Conservation (phyloP, 2,797 vertebrate species). For the Knipowitschia caucasica region DNA sequence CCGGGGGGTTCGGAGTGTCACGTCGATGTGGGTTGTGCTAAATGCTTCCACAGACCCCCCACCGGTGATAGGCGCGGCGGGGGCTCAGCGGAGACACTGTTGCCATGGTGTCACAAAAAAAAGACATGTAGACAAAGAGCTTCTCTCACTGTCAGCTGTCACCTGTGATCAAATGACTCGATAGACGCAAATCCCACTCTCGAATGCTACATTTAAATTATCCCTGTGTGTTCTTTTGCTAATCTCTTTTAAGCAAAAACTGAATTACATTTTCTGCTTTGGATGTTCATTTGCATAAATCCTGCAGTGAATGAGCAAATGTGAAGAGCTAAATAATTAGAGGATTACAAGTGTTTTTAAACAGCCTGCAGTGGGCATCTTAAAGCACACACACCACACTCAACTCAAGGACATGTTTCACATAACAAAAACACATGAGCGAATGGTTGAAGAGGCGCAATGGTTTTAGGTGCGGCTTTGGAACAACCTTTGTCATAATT, state of each 20-base stretch:
- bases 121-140: conserved; percentile 18
- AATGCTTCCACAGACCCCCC: conserved; percentile 45
- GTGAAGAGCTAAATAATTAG: conserved; percentile 22
- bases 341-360: conserved; percentile 13
- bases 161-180: background rate
- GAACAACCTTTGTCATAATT: too few relatives aligned
- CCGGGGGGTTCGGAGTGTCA: conserved; percentile 50
- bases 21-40: conserved; percentile 52
- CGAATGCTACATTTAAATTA: conserved; percentile 2
- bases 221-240: background rate
- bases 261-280: conserved; percentile 11
- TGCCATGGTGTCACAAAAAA: conserved; percentile 41
- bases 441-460: too few relatives aligned
- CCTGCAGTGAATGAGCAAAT: conserved; percentile 18
- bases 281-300: conserved; percentile 15
- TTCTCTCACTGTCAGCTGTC: conserved; percentile 11
- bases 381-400: conserved; percentile 3
- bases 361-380: conserved; percentile 11
- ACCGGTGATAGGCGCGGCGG: conserved; percentile 17
- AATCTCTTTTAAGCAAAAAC: conserved; percentile 11
- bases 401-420: background rate
- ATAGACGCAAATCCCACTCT: background rate
- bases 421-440: background rate
- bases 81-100: conserved; percentile 30
- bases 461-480: too few relatives aligned